Percentiles rank a stretch among this genome's conserved stretches.
phyloP scores from a whole-genome alignment of 2,888 invertebrate genomes.

The Ischnura elegans region DNA sequence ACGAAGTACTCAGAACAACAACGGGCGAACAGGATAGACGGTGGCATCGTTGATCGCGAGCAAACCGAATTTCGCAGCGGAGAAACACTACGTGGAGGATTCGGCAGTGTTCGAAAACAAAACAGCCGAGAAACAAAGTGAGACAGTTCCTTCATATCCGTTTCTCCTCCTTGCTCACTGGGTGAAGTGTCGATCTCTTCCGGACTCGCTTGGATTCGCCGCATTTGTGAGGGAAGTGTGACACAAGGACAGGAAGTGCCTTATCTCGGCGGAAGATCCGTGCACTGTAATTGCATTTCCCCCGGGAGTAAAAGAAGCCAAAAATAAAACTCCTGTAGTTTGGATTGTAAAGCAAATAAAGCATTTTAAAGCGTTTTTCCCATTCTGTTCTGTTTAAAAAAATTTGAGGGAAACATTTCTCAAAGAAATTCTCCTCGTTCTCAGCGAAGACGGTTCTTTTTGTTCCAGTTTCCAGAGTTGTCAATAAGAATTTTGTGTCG shows the following conservation, averaged over 20 bases:
- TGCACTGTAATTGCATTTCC: not conserved
- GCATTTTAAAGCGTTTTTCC: not conserved
- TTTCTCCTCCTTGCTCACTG: not conserved
- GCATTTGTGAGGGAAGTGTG: not conserved
- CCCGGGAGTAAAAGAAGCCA: not conserved
- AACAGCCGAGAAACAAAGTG: not conserved
- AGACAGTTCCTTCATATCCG: not conserved
- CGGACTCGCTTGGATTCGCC: not conserved
- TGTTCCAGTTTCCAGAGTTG: not conserved
- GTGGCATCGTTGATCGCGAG: not conserved
- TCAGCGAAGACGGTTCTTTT: not conserved
- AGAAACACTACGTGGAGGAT: not conserved
- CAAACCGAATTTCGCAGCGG: not conserved
- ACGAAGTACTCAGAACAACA: not conserved
- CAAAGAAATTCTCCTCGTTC: not conserved
- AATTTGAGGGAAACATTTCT: not conserved
- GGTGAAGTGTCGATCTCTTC: not conserved
- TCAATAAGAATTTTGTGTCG: not conserved
- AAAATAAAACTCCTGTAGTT: not conserved
- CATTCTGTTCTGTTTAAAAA: not conserved
- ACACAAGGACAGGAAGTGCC: constrained; percentile 21
- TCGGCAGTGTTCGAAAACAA: not conserved
- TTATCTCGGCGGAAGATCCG: not conserved
- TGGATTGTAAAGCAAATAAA: not conserved
- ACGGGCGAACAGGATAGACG: not conserved